Percentiles rank a stretch among this genome's conserved stretches.
phyloP scores from a whole-genome alignment of 2,797 vertebrate genomes.

The Artibeus jamaicensis region DNA sequence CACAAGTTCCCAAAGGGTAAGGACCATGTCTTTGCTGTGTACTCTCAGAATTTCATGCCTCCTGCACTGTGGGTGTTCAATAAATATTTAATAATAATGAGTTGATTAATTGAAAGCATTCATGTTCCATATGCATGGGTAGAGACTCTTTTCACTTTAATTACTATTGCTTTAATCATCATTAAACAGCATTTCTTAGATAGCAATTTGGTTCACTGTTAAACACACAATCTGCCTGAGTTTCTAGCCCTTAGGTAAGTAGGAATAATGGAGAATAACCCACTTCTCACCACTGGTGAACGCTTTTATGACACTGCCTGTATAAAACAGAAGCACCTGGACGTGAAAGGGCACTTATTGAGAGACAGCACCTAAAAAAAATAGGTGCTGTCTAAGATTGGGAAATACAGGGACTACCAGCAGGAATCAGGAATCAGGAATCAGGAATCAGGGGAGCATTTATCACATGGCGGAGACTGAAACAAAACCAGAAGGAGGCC shows the following conservation, averaged over 20 bases:
- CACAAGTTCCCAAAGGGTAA: constrained; percentile 65
- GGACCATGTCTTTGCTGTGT: constrained; percentile 49
- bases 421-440: not conserved
- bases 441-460: not conserved
- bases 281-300: not conserved
- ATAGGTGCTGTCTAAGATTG: not conserved
- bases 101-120: constrained; percentile 64
- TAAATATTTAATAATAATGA: constrained; percentile 71
- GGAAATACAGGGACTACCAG: not conserved
- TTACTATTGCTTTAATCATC: constrained; percentile 67
- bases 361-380: not conserved
- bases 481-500: not conserved
- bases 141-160: constrained; percentile 64
- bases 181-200: constrained; percentile 60
- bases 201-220: constrained; percentile 44
- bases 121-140: constrained; percentile 57
- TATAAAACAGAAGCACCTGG: not conserved
- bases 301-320: not conserved
- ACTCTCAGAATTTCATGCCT: constrained; percentile 37
- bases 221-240: constrained; percentile 11
- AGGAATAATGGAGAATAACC: not conserved
- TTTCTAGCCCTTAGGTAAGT: constrained; percentile 56
- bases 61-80: constrained; percentile 49
- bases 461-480: not conserved
- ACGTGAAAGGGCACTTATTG: not conserved